Evolutionary conservation across 2,888 invertebrate genomes (phyloP).

Genomic region (Eucera pruinosa): DNA sequence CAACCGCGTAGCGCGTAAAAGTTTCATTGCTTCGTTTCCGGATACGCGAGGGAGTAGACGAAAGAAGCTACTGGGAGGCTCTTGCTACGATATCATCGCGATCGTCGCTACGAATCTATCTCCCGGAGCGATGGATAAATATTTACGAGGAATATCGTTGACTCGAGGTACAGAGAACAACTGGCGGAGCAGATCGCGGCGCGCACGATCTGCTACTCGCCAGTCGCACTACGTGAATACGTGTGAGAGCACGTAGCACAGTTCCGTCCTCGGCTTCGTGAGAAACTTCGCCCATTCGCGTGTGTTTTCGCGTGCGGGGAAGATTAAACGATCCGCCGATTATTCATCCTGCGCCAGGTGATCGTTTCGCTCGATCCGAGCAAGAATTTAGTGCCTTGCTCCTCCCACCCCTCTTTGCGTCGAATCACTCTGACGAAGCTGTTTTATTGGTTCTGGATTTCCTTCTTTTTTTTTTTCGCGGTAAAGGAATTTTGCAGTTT

Average conservation of each 20-base stretch:
- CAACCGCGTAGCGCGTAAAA: no score
- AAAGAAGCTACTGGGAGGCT: background rate
- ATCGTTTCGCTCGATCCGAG: background rate
- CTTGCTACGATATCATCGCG: slow-evolving; percentile 15
- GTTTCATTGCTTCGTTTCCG: slow-evolving; percentile 7
- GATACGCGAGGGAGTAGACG: background rate
- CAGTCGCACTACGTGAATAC: slow-evolving; percentile 66
- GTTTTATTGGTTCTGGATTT: no score
- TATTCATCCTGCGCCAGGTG: background rate
- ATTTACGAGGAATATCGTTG: slow-evolving; percentile 61
- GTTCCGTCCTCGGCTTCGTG: slow-evolving; percentile 46
- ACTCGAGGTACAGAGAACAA: slow-evolving; percentile 31
- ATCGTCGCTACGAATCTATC: slow-evolving; percentile 50
- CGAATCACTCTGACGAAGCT: slow-evolving; percentile 25
- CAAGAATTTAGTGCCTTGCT: background rate
- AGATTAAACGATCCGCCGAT: slow-evolving; percentile 1
- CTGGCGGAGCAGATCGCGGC: slow-evolving; percentile 31
- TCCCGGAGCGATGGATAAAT: slow-evolving; percentile 56
- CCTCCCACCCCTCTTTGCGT: background rate
- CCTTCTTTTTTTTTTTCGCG: background rate
- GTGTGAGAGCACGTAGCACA: slow-evolving; percentile 50
- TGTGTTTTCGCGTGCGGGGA: slow-evolving; percentile 8
- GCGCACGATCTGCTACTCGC: slow-evolving; percentile 38
- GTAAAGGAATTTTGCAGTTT: no score
- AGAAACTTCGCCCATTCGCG: slow-evolving; percentile 46